These are phyloP conservation scores for Pheosia tremula DNA, from an alignment of 2,888 invertebrate species.

Conservation along the genomic window DNA sequence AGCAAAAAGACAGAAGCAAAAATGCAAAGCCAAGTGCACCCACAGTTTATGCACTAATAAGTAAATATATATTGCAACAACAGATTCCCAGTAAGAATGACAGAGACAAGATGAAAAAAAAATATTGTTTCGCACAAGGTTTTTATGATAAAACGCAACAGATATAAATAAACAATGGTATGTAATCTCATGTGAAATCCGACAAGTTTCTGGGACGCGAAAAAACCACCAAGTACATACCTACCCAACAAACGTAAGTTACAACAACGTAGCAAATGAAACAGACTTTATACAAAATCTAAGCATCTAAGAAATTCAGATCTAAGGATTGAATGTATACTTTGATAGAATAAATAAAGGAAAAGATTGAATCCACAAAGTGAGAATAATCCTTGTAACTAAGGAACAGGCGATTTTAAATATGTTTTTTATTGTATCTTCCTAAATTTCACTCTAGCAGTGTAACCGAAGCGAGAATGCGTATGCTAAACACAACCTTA, in stretches of 20 bases:
- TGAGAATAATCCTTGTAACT: too few species aligned
- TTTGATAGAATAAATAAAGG: too few species aligned
- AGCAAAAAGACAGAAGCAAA: too few species aligned
- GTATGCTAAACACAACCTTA: neutral
- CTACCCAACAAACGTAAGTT: neutral
- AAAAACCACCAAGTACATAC: conserved; percentile 5
- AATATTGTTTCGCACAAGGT: conserved; percentile 34
- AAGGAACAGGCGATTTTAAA: too few species aligned
- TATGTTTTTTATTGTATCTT: too few species aligned
- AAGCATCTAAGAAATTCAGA: too few species aligned
- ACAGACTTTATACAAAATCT: neutral
- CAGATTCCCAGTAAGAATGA: conserved; percentile 17
- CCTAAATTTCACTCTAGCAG: neutral
- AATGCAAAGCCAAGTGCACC: neutral
- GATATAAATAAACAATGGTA: conserved; percentile 31
- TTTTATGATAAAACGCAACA: conserved; percentile 24
- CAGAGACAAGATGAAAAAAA: conserved; percentile 23
- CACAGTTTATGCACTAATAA: neutral
- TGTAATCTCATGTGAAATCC: conserved; percentile 44
- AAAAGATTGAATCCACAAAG: too few species aligned
- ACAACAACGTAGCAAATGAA: neutral
- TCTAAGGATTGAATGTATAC: too few species aligned
- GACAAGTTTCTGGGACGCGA: conserved; percentile 21
- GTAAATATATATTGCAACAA: neutral
- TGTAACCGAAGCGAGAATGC: neutral